These are phyloP conservation scores for Zalophus californianus DNA, from an alignment of 2,797 vertebrate species.

Conservation along the genomic window DNA sequence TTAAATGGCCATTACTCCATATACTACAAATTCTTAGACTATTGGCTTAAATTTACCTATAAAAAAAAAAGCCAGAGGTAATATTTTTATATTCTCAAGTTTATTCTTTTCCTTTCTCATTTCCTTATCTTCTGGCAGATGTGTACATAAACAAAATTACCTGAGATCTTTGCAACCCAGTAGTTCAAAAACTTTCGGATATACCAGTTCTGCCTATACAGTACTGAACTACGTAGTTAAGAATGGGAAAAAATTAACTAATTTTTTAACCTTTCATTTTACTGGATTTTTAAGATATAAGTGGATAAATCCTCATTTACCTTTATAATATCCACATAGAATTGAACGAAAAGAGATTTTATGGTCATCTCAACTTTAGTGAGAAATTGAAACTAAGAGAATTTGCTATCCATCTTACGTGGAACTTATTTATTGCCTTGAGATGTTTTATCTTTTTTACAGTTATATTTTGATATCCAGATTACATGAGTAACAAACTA, in stretches of 20 bases:
- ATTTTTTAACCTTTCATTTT: background rate
- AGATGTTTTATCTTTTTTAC: conserved; percentile 30
- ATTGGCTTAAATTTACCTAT: conserved; percentile 46
- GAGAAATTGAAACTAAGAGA: background rate
- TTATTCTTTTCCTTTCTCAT: background rate
- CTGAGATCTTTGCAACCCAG: background rate
- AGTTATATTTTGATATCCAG: background rate
- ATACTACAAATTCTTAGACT: conserved; percentile 31
- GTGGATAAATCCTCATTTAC: background rate
- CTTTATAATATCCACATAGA: background rate
- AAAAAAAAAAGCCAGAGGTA: conserved; percentile 18
- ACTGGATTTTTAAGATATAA: conserved; percentile 38
- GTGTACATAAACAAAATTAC: conserved; percentile 21
- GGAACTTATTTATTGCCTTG: background rate
- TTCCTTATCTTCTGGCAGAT: conserved; percentile 11
- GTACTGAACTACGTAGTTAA: background rate
- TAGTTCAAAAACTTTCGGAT: background rate
- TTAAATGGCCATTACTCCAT: background rate
- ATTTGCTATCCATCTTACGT: background rate
- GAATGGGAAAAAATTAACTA: background rate
- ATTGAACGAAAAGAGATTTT: conserved; percentile 13
- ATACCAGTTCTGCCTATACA: background rate
- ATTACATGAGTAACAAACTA: background rate
- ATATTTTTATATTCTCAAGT: conserved; percentile 9
- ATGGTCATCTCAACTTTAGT: background rate